Conservation (phyloP, 2,113 vertebrate species). For the Ctenomys sociabilis region DNA sequence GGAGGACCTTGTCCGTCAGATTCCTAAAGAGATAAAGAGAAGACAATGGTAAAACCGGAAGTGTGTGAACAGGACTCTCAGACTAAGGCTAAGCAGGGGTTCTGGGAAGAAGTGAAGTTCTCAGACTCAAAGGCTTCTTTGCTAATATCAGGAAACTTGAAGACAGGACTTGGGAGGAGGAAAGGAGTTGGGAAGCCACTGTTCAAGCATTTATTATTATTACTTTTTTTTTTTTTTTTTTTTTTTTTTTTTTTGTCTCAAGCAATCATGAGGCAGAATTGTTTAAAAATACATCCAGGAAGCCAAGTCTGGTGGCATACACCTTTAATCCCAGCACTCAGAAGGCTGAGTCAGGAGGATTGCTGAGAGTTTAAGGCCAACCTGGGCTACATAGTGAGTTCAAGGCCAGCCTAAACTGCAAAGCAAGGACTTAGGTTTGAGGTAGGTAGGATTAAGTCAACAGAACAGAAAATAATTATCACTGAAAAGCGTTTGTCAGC, state of each 20-base stretch:
- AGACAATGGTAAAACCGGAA: not conserved
- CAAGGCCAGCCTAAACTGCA: not conserved
- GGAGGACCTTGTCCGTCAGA: conserved; percentile 34
- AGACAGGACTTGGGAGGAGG: not conserved
- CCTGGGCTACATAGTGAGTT: not conserved
- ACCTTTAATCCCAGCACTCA: not conserved
- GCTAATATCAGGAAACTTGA: not conserved
- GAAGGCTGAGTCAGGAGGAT: not conserved
- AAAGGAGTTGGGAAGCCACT: not conserved
- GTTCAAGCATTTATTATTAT: not conserved
- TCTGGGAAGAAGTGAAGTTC: not conserved
- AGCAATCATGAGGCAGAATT: not conserved
- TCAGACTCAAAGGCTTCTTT: not conserved
- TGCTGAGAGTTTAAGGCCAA: not conserved
- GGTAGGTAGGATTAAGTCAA: not conserved
- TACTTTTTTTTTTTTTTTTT: too few species aligned
- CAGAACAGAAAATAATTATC: not conserved
- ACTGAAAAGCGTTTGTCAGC: not conserved
- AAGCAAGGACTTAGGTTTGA: not conserved
- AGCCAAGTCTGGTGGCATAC: not conserved
- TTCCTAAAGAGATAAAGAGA: conserved; percentile 59
- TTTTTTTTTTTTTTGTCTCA: too few species aligned
- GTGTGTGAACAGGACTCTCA: not conserved
- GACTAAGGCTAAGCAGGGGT: not conserved
- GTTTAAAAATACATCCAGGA: not conserved